Conservation (phyloP, 2,797 vertebrate species). For the Notoglanidium macrostoma region DNA sequence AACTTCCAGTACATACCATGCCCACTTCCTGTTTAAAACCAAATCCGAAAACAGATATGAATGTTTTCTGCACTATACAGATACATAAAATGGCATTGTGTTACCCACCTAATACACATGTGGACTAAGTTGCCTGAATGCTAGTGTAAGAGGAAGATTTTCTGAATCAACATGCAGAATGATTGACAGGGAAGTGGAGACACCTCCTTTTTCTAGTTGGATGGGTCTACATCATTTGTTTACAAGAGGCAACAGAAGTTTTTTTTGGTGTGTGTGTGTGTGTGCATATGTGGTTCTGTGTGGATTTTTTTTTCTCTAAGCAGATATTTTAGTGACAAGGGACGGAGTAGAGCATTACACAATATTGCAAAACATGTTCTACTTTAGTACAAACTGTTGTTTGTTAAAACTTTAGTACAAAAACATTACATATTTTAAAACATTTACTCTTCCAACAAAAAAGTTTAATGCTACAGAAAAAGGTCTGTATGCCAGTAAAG, state of each 20-base stretch:
- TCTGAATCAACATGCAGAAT: neutral
- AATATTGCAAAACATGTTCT: neutral
- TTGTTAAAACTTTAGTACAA: neutral
- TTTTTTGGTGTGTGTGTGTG: neutral
- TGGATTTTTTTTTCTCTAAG: neutral
- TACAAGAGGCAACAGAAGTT: neutral
- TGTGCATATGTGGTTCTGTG: neutral
- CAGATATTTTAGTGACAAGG: neutral
- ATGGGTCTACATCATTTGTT: neutral
- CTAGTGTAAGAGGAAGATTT: neutral
- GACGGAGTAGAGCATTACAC: neutral
- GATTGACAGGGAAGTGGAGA: neutral
- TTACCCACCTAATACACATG: neutral
- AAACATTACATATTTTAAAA: neutral
- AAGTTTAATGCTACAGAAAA: neutral
- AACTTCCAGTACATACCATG: too few species aligned
- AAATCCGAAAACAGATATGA: too few species aligned
- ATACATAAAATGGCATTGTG: neutral
- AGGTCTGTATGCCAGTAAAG: neutral
- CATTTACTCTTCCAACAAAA: neutral
- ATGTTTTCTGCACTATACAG: neutral
- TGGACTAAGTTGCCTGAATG: too few species aligned
- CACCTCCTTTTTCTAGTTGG: neutral
- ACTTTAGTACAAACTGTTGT: neutral
- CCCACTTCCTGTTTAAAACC: too few species aligned